phyloP scores from a whole-genome alignment of 2,113 vertebrate genomes.

The Psittacus erithacus region DNA sequence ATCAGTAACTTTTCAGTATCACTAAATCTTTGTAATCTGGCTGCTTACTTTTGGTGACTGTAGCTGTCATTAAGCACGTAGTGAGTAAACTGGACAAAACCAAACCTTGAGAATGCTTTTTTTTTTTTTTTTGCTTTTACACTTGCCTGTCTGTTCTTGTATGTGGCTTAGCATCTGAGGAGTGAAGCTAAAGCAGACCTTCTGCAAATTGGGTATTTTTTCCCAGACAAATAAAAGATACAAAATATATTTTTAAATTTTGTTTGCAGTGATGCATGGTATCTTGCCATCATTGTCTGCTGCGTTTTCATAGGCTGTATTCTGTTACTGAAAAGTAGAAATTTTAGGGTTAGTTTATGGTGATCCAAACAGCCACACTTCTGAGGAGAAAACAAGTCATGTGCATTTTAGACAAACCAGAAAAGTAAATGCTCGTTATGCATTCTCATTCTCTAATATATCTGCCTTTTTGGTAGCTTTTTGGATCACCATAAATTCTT shows the following conservation, averaged over 20 bases:
- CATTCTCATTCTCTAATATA: background rate
- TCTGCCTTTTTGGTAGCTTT: background rate
- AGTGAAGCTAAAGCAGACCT: background rate
- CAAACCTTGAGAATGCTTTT: fast-evolving
- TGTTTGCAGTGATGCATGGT: fast-evolving
- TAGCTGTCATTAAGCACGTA: background rate
- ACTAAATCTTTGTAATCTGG: background rate
- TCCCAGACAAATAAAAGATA: background rate
- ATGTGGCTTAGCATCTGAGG: background rate
- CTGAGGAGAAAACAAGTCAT: background rate
- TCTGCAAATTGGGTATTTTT: background rate
- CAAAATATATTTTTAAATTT: background rate
- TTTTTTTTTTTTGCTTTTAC: background rate
- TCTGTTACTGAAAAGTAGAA: background rate
- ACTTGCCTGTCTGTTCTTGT: background rate
- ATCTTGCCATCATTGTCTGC: background rate
- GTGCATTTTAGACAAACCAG: background rate
- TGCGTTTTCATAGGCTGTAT: background rate
- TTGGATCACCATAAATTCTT: background rate
- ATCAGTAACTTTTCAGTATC: background rate
- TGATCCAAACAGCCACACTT: background rate
- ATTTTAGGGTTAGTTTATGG: background rate
- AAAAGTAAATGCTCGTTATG: background rate
- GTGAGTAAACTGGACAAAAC: background rate
- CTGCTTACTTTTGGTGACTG: background rate